phyloP scores from a whole-genome alignment of 2,888 invertebrate genomes.

The Drosophila atripex region DNA sequence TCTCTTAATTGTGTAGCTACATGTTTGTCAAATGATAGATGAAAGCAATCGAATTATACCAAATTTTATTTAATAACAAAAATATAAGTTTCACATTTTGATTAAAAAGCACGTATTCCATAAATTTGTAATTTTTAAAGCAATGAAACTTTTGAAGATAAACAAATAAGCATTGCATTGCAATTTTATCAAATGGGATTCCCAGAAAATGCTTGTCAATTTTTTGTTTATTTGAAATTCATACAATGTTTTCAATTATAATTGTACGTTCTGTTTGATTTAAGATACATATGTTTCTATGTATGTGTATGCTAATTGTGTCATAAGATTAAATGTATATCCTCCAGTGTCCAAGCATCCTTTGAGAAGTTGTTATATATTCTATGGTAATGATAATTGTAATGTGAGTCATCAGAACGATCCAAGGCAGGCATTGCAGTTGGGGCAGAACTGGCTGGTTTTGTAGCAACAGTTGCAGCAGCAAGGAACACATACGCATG shows the following conservation, averaged over 20 bases:
- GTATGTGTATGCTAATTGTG: neutral
- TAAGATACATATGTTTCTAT: neutral
- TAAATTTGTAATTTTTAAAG: too few species aligned
- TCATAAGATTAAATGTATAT: neutral
- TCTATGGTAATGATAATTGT: neutral
- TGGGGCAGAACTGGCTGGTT: constrained; percentile 58
- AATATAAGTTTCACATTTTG: too few species aligned
- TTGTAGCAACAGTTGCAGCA: constrained; percentile 60
- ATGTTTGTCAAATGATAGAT: too few species aligned
- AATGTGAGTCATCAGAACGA: constrained; percentile 39
- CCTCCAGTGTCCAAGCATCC: neutral
- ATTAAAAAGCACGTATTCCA: too few species aligned
- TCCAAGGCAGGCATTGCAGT: constrained; percentile 57
- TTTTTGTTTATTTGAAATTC: neutral
- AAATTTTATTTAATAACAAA: too few species aligned
- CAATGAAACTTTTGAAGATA: neutral
- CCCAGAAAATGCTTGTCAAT: neutral
- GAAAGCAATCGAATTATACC: too few species aligned
- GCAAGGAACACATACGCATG: constrained; percentile 60
- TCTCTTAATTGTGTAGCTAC: too few species aligned
- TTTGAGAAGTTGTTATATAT: neutral
- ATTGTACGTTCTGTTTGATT: neutral
- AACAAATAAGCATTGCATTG: neutral
- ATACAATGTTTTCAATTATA: neutral
- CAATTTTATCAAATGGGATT: neutral